phyloP scores from a whole-genome alignment of 64 coral and sea anemone species.

The Astreopora myriophthalma region DNA sequence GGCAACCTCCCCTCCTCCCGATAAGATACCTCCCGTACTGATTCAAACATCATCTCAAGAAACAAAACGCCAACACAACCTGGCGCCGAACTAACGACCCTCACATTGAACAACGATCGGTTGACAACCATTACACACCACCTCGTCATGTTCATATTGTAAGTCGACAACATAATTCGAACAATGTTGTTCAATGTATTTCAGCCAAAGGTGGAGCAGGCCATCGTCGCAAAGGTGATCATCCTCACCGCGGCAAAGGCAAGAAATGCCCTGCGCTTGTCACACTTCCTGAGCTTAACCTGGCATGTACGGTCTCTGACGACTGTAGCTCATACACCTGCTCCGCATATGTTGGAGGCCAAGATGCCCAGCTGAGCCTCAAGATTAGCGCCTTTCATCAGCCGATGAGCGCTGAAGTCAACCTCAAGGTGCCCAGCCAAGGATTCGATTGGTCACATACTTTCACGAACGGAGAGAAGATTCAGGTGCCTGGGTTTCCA shows the following conservation, averaged over 20 bases:
- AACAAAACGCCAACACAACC: too few relatives aligned
- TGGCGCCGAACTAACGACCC: too few relatives aligned
- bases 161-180: too few relatives aligned
- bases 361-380: neutral
- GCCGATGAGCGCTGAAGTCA: neutral
- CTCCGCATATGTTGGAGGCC: neutral
- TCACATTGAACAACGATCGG: too few relatives aligned
- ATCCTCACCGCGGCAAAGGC: neutral
- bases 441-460: neutral
- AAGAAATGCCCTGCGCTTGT: neutral
- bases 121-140: too few relatives aligned
- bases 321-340: neutral
- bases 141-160: too few relatives aligned
- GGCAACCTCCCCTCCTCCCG: too few relatives aligned
- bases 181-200: too few relatives aligned
- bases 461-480: slow-evolving; percentile 9
- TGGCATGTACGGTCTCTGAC: neutral
- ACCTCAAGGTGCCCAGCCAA: neutral
- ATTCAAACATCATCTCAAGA: too few relatives aligned
- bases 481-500: neutral
- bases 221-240: neutral
- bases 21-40: too few relatives aligned
- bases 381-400: neutral
- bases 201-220: slow-evolving; percentile 16
- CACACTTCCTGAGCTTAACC: neutral